phyloP scores from a whole-genome alignment of 2,888 invertebrate genomes.

The Drosophila flavopinicola region DNA sequence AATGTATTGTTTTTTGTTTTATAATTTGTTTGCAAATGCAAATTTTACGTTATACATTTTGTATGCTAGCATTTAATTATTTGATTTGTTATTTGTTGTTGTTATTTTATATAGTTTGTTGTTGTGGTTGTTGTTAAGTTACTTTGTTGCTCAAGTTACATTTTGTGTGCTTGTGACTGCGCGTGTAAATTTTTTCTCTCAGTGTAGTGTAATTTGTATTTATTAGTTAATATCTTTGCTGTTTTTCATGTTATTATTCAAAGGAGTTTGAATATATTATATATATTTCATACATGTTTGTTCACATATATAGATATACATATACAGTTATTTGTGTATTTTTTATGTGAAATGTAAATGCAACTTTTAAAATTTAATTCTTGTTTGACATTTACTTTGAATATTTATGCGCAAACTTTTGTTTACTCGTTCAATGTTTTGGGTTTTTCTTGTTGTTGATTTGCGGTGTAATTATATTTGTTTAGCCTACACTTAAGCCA shows the following conservation, averaged over 20 bases:
- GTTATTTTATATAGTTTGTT: constrained; percentile 33
- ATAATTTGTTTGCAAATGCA: constrained; percentile 49
- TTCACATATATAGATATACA: constrained; percentile 40
- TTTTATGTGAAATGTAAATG: constrained; percentile 73
- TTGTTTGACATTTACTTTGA: constrained; percentile 62
- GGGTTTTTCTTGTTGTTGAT: constrained; percentile 15
- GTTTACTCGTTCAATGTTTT: constrained; percentile 10
- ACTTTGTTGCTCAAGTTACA: constrained; percentile 43
- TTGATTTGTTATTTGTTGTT: constrained; percentile 16
- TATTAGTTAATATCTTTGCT: constrained; percentile 58
- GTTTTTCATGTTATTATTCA: constrained; percentile 49
- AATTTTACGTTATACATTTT: constrained; percentile 56
- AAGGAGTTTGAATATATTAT: constrained; percentile 59
- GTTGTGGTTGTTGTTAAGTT: constrained; percentile 42
- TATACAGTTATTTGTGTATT: constrained; percentile 39
- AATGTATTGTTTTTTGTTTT: constrained; percentile 33
- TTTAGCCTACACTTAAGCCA: constrained; percentile 64
- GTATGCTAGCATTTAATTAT: constrained; percentile 33
- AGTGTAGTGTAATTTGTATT: constrained; percentile 48
- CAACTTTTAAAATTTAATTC: constrained; percentile 61
- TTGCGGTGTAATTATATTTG: constrained; percentile 62
- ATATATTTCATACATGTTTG: constrained; percentile 34
- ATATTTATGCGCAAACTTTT: constrained; percentile 62
- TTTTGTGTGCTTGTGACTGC: constrained; percentile 49
- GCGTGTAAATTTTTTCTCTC: constrained; percentile 49